phyloP scores from a whole-genome alignment of 64 coral and sea anemone genomes.

The Pachyseris speciosa region DNA sequence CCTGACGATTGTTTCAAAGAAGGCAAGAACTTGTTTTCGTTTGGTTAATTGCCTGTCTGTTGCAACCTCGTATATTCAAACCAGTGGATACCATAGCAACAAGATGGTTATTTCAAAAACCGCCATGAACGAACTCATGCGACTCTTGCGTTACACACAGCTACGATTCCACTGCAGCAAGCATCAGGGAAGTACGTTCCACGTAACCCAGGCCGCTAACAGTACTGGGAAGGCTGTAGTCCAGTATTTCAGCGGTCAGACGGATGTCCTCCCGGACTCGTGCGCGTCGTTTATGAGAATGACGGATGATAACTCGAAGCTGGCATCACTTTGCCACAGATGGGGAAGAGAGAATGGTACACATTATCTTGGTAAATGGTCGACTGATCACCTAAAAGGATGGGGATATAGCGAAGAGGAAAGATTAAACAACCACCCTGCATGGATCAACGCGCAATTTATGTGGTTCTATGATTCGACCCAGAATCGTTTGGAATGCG shows the following conservation, averaged over 20 bases:
- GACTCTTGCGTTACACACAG: too few relatives aligned
- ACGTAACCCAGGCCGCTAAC: too few relatives aligned
- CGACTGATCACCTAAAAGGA: not conserved
- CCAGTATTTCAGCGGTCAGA: conserved; percentile 8
- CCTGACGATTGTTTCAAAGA: too few relatives aligned
- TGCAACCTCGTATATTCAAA: too few relatives aligned
- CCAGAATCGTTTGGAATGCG: not conserved
- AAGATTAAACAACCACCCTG: not conserved
- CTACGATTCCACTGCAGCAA: too few relatives aligned
- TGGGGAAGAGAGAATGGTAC: not conserved
- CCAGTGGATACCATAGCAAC: too few relatives aligned
- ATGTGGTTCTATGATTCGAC: not conserved
- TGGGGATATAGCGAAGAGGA: not conserved
- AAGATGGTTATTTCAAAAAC: not conserved
- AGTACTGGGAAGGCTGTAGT: too few relatives aligned
- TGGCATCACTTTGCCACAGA: not conserved
- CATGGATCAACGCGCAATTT: not conserved
- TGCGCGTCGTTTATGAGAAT: not conserved
- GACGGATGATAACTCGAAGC: not conserved
- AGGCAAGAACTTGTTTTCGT: too few relatives aligned
- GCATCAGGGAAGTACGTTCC: too few relatives aligned
- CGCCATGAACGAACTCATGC: too few relatives aligned
- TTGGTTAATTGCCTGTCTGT: too few relatives aligned
- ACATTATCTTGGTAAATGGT: not conserved
- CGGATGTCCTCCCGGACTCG: not conserved